Conservation (phyloP, 2,888 invertebrate species). For the Lasioglossum zephyrum region DNA sequence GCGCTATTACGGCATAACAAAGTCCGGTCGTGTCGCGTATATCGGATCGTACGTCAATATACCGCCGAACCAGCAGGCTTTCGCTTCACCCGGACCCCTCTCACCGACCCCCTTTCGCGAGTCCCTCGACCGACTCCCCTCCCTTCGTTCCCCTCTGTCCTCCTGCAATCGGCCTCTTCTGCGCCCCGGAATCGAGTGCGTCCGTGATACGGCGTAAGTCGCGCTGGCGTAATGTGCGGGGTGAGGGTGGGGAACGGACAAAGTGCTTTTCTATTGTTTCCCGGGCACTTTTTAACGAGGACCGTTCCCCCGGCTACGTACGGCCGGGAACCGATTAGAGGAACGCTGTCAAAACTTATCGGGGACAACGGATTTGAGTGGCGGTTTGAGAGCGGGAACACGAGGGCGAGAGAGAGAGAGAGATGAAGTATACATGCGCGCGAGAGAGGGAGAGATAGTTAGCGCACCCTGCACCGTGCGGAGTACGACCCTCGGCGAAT, state of each 20-base stretch:
- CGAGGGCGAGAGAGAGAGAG: neutral
- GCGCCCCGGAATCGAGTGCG: conserved; percentile 62
- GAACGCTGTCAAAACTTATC: conserved; percentile 65
- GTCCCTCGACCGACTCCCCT: neutral
- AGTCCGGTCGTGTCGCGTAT: conserved; percentile 79
- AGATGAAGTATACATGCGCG: neutral
- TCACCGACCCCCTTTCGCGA: conserved; percentile 7
- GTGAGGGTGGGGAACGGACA: conserved; percentile 22
- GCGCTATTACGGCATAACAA: conserved; percentile 81
- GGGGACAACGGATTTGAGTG: conserved; percentile 46
- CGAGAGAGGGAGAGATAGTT: neutral
- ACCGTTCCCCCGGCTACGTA: conserved; percentile 14
- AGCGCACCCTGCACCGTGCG: conserved; percentile 2
- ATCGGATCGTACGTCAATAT: conserved; percentile 80
- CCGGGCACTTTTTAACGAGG: conserved; percentile 63
- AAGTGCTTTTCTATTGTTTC: conserved; percentile 64
- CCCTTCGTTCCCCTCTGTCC: conserved; percentile 38
- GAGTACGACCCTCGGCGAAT: conserved; percentile 58
- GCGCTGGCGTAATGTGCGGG: conserved; percentile 22
- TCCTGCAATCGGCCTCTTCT: conserved; percentile 60
- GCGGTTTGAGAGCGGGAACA: conserved; percentile 29
- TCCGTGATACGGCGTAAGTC: conserved; percentile 57
- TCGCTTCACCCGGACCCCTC: conserved; percentile 27
- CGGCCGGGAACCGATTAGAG: conserved; percentile 56
- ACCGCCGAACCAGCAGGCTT: conserved; percentile 70